A percentile compares a stretch with the other conserved stretches of the same genome.
Evolutionary conservation across 2,113 vertebrate genomes (phyloP).

Genomic region (Bos taurus): DNA sequence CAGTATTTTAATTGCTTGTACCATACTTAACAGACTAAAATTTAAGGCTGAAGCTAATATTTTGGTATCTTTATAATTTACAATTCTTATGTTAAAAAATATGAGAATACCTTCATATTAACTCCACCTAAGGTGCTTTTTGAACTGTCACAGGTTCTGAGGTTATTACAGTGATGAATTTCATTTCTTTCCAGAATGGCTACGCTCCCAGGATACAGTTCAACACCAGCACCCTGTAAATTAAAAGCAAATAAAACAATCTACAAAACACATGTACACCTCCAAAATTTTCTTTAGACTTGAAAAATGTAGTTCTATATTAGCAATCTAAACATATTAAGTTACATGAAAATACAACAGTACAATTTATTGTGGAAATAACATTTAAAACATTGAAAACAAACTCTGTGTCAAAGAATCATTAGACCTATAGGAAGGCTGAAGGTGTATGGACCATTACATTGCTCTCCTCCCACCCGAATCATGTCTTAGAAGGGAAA

Average conservation of each 20-base stretch:
- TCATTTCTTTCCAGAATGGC: conserved; percentile 71
- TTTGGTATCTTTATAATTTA: neutral
- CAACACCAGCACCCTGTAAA: conserved; percentile 69
- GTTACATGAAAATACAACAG: neutral
- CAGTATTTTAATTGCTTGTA: neutral
- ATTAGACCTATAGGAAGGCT: neutral
- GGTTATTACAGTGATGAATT: conserved; percentile 75
- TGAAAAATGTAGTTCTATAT: neutral
- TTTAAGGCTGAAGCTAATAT: neutral
- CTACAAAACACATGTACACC: neutral
- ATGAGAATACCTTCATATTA: conserved; percentile 69
- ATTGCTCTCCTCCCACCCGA: neutral
- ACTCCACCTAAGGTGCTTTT: conserved; percentile 67
- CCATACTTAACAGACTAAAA: neutral
- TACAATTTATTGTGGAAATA: neutral
- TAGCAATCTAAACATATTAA: neutral
- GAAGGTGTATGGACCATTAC: neutral
- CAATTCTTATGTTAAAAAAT: neutral
- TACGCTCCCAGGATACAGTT: conserved; percentile 72
- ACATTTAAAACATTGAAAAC: neutral
- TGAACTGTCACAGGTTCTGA: conserved; percentile 61
- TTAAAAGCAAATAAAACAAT: neutral
- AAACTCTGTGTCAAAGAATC: neutral
- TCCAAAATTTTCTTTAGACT: neutral
- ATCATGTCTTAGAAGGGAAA: neutral